Conservation (phyloP, 2,888 invertebrate species). For the Bibio marci region DNA sequence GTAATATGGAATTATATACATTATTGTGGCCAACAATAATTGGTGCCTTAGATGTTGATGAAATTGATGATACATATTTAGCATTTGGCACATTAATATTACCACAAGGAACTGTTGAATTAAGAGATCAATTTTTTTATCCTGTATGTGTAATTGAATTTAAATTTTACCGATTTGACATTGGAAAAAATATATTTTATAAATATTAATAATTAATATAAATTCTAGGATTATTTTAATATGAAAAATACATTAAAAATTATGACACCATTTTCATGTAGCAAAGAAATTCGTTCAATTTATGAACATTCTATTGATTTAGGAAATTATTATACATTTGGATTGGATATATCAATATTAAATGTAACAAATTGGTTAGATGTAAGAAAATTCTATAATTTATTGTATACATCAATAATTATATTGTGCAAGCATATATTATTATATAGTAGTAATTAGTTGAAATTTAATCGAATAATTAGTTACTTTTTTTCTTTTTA, state of each 20-base stretch:
- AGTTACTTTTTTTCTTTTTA: slow-evolving; percentile 1
- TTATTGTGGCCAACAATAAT: slow-evolving; percentile 38
- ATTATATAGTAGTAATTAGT: too few species aligned
- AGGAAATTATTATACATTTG: slow-evolving; percentile 30
- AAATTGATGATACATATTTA: slow-evolving; percentile 31
- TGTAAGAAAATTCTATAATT: slow-evolving; percentile 33
- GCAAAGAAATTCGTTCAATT: slow-evolving; percentile 31
- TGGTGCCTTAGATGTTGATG: slow-evolving; percentile 36
- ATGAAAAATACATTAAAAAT: slow-evolving; percentile 39
- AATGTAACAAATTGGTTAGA: slow-evolving; percentile 26
- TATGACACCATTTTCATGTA: slow-evolving; percentile 33
- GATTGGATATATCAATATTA: slow-evolving; percentile 30
- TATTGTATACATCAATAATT: too few species aligned
- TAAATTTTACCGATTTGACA: background rate
- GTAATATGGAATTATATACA: slow-evolving; percentile 37
- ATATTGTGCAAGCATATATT: too few species aligned
- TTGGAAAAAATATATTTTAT: too few species aligned
- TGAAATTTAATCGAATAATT: slow-evolving; percentile 10
- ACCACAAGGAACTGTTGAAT: slow-evolving; percentile 35
- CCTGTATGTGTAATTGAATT: slow-evolving; percentile 24
- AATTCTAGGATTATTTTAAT: slow-evolving; percentile 30
- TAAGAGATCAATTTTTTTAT: slow-evolving; percentile 38
- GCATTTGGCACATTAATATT: slow-evolving; percentile 32
- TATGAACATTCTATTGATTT: slow-evolving; percentile 32
- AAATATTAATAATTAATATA: too few species aligned